Evolutionary conservation across 2,113 vertebrate genomes (phyloP).

Genomic region (Brachyistius frenatus): DNA sequence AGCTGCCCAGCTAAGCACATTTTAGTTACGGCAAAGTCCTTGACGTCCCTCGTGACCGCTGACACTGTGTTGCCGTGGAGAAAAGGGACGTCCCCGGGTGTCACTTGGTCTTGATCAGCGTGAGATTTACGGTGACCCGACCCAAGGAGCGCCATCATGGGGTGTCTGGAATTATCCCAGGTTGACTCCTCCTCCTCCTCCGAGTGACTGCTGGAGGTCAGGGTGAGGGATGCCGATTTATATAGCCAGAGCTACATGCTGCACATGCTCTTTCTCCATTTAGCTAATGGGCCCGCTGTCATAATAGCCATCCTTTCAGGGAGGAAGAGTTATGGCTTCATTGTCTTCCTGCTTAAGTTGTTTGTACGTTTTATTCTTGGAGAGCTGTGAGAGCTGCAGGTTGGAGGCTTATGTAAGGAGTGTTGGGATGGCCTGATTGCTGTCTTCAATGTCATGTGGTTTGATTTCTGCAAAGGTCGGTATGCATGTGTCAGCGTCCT

Average conservation of each 20-base stretch:
- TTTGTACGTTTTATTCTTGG: constrained; percentile 46
- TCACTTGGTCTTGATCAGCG: constrained; percentile 66
- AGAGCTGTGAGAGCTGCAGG: constrained; percentile 52
- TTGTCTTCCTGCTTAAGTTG: constrained; percentile 67
- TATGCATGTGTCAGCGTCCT: neutral
- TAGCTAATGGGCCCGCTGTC: constrained; percentile 72
- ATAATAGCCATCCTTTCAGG: constrained; percentile 61
- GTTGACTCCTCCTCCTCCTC: constrained; percentile 46
- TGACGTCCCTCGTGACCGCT: constrained; percentile 38
- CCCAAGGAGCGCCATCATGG: constrained; percentile 34
- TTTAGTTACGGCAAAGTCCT: constrained; percentile 58
- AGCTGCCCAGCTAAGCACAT: constrained; percentile 58
- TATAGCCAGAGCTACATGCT: constrained; percentile 56
- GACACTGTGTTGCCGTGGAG: constrained; percentile 11
- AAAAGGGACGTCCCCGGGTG: constrained; percentile 47
- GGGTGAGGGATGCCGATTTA: constrained; percentile 70
- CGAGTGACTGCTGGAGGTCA: constrained; percentile 63
- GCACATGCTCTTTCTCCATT: constrained; percentile 66
- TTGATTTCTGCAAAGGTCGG: neutral
- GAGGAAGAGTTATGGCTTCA: constrained; percentile 63
- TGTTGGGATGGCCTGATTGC: neutral
- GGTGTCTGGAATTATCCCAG: constrained; percentile 64
- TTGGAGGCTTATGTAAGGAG: constrained; percentile 15
- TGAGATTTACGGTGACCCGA: constrained; percentile 71
- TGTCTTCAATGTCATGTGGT: constrained; percentile 12